phyloP scores from a whole-genome alignment of 2,888 invertebrate species.

The Ametastegia equiseti region DNA sequence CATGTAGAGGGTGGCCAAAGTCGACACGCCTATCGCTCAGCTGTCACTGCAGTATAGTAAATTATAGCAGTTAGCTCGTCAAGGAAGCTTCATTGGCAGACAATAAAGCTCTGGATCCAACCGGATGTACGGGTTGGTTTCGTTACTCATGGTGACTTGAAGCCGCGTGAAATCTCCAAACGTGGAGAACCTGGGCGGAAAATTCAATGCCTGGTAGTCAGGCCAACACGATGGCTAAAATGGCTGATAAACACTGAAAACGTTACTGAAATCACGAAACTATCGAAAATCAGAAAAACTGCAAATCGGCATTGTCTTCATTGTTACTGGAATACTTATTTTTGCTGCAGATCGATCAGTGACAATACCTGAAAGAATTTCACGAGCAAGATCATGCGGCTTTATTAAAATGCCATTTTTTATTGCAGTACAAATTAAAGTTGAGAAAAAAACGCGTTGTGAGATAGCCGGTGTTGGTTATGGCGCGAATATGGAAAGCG shows the following conservation, averaged over 20 bases:
- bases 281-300: not conserved
- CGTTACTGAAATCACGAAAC: not conserved
- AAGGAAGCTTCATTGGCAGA: slow-evolving; percentile 33
- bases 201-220: slow-evolving; percentile 50
- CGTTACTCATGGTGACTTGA: slow-evolving; percentile 16
- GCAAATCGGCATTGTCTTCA: not conserved
- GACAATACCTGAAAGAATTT: not conserved
- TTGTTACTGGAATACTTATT: not conserved
- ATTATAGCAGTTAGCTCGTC: slow-evolving; percentile 46
- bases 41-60: slow-evolving; percentile 32
- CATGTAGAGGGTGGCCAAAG: slow-evolving; percentile 15
- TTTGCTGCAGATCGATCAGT: not conserved
- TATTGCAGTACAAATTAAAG: not conserved
- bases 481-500: not conserved
- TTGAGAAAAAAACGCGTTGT: not conserved
- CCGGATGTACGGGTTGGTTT: slow-evolving; percentile 12
- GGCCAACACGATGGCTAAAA: not conserved
- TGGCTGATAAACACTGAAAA: not conserved
- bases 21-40: slow-evolving; percentile 34
- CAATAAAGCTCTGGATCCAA: not conserved
- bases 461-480: not conserved
- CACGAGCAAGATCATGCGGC: not conserved
- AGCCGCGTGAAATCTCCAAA: slow-evolving; percentile 27
- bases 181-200: slow-evolving; percentile 22
- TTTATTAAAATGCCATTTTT: not conserved